phyloP scores from a whole-genome alignment of 2,113 vertebrate species.

The Percina caprodes region DNA sequence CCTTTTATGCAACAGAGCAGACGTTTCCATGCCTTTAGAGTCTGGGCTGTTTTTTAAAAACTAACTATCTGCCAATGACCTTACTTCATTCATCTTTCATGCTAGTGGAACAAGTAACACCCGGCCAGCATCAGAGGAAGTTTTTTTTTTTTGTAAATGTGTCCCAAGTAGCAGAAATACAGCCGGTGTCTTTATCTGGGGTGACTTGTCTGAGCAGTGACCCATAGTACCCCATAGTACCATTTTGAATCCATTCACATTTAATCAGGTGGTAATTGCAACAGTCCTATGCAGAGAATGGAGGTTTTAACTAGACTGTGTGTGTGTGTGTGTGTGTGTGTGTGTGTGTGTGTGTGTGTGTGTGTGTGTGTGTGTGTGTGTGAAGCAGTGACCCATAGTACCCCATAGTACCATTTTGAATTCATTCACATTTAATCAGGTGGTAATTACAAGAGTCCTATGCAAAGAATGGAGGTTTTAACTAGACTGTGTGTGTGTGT shows the following conservation, averaged over 20 bases:
- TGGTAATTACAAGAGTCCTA: slow-evolving; percentile 26
- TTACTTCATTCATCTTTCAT: slow-evolving; percentile 25
- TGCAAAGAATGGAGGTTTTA: background rate
- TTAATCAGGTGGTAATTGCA: slow-evolving; percentile 45
- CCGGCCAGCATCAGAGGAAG: slow-evolving; percentile 10
- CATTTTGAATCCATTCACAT: slow-evolving; percentile 21
- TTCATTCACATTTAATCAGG: slow-evolving; percentile 34
- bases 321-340: slow-evolving; percentile 23
- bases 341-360: slow-evolving; percentile 23
- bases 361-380: too few relatives aligned
- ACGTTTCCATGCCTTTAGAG: slow-evolving; percentile 9
- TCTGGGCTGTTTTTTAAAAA: slow-evolving; percentile 33
- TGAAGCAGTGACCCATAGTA: too few relatives aligned
- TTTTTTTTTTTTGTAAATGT: background rate
- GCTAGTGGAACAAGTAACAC: slow-evolving; percentile 31
- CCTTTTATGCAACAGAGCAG: slow-evolving; percentile 30
- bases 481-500: slow-evolving; percentile 16
- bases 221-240: too few relatives aligned
- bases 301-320: background rate
- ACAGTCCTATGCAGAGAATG: background rate
- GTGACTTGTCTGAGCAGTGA: slow-evolving; percentile 30
- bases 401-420: slow-evolving; percentile 22
- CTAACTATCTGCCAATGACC: slow-evolving; percentile 27
- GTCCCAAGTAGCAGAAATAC: slow-evolving; percentile 10
- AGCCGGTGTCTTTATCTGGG: slow-evolving; percentile 21